phyloP scores from a whole-genome alignment of 2,797 vertebrate genomes.

The Avahi laniger region DNA sequence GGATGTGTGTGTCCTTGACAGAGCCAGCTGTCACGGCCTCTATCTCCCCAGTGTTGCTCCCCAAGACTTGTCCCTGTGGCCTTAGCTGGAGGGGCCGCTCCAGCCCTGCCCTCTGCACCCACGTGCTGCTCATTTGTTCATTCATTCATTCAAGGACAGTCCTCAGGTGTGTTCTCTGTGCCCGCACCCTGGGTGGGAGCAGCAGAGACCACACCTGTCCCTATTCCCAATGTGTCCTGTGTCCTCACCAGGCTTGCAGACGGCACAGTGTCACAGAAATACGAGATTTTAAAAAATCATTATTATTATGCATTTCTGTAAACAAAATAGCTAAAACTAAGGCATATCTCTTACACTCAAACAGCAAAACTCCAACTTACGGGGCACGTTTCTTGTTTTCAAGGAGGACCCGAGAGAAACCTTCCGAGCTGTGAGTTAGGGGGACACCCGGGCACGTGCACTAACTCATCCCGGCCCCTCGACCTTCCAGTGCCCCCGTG shows the following conservation, averaged over 20 bases:
- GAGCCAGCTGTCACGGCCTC: neutral
- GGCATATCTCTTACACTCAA: neutral
- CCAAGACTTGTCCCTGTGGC: fast-evolving
- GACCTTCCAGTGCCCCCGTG: fast-evolving
- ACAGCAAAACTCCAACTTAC: fast-evolving
- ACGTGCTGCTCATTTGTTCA: fast-evolving
- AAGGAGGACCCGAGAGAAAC: fast-evolving
- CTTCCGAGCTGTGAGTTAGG: neutral
- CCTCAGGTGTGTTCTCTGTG: fast-evolving
- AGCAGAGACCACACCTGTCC: fast-evolving
- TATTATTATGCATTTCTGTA: neutral
- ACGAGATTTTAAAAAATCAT: neutral
- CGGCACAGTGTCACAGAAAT: fast-evolving
- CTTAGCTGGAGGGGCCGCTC: too few relatives aligned
- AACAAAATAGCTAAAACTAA: neutral
- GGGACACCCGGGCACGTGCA: fast-evolving
- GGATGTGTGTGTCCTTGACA: too few relatives aligned
- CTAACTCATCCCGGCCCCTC: fast-evolving
- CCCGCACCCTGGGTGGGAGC: neutral
- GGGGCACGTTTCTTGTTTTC: neutral
- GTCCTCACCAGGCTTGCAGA: neutral
- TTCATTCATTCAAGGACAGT: too few relatives aligned
- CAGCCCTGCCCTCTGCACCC: too few relatives aligned
- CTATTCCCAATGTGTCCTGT: fast-evolving
- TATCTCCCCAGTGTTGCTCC: neutral